phyloP scores from a whole-genome alignment of 2,113 vertebrate species.

The Suricata suricatta region DNA sequence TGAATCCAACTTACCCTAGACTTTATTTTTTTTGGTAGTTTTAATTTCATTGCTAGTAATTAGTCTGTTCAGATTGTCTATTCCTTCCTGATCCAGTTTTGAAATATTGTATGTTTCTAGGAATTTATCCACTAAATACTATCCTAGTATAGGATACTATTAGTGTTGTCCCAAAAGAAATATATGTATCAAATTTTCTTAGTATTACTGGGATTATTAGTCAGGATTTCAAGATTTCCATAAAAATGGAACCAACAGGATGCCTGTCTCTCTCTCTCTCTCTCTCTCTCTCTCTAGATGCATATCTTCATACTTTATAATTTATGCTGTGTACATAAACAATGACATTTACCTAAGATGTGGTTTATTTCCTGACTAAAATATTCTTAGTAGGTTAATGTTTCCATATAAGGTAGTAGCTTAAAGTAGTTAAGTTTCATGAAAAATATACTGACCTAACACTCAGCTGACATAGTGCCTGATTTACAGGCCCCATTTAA shows the following conservation, averaged over 20 bases:
- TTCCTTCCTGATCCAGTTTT: background rate
- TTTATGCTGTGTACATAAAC: background rate
- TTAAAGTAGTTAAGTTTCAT: background rate
- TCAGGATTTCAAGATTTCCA: background rate
- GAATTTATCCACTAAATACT: background rate
- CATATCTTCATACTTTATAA: background rate
- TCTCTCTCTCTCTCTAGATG: background rate
- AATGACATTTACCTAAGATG: background rate
- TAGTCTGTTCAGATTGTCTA: background rate
- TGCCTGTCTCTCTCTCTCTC: accelerated
- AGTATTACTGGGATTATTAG: background rate
- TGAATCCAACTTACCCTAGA: background rate
- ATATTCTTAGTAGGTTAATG: background rate
- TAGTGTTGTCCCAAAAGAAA: background rate
- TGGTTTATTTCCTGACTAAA: background rate
- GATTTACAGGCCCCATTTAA: background rate
- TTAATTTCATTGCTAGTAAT: background rate
- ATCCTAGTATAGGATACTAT: background rate
- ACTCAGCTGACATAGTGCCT: background rate
- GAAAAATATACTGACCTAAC: background rate
- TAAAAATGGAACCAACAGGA: background rate
- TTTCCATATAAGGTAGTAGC: background rate
- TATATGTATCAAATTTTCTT: background rate
- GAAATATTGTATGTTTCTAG: background rate
- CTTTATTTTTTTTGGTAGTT: background rate